phyloP scores from a whole-genome alignment of 2,113 vertebrate genomes.

The Morone chrysops region DNA sequence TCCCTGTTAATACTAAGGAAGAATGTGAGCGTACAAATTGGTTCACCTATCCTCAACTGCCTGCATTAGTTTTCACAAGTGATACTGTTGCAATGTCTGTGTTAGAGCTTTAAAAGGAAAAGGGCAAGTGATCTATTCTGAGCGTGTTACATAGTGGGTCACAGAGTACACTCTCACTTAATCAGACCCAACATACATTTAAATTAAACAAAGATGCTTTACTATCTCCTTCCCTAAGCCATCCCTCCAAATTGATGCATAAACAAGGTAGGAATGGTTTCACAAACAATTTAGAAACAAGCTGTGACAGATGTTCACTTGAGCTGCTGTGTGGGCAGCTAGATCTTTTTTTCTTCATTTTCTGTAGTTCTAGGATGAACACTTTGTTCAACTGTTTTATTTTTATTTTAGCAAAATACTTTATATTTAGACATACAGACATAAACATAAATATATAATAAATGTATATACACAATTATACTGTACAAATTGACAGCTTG shows the following conservation, averaged over 20 bases:
- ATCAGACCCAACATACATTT: constrained; percentile 37
- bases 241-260: constrained; percentile 25
- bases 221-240: constrained; percentile 23
- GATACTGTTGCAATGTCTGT: constrained; percentile 8
- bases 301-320: constrained; percentile 56
- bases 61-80: constrained; percentile 9
- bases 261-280: constrained; percentile 40
- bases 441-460: neutral
- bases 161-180: constrained; percentile 25
- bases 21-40: constrained; percentile 13
- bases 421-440: neutral
- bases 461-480: neutral
- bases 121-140: constrained; percentile 48
- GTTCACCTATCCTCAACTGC: neutral
- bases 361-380: too few relatives aligned
- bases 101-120: constrained; percentile 34
- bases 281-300: constrained; percentile 42
- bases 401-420: neutral
- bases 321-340: constrained; percentile 34
- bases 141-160: constrained; percentile 40
- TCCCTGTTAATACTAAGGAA: constrained; percentile 18
- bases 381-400: neutral
- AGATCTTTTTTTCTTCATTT: neutral
- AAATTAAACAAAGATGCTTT: constrained; percentile 36
- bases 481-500: neutral